phyloP scores from a whole-genome alignment of 2,888 invertebrate species.

The Drosophila crucigera region DNA sequence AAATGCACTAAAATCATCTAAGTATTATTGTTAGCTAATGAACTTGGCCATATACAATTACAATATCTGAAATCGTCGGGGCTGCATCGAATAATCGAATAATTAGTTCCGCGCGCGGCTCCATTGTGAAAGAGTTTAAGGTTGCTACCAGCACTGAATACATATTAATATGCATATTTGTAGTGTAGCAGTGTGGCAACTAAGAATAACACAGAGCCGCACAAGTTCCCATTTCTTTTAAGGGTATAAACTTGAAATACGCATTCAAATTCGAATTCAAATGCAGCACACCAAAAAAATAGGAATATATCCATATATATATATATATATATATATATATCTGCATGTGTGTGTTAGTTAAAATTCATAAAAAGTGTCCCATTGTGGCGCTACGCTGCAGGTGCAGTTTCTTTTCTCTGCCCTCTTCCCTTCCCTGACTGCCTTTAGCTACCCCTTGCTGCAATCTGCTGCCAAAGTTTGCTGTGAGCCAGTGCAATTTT shows the following conservation, averaged over 20 bases:
- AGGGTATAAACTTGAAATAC: conserved; percentile 31
- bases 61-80: background rate
- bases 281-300: conserved; percentile 24
- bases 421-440: background rate
- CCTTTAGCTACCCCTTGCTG: background rate
- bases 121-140: background rate
- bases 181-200: background rate
- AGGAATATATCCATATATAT: background rate
- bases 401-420: conserved; percentile 19
- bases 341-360: background rate
- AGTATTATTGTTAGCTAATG: background rate
- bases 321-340: background rate
- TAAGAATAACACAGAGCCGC: background rate
- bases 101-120: no score
- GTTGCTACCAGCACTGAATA: background rate
- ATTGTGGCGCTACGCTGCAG: conserved; percentile 33
- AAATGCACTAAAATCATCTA: background rate
- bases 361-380: conserved; percentile 43
- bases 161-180: background rate
- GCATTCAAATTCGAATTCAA: conserved; percentile 25
- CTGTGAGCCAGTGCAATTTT: conserved; percentile 58
- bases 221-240: conserved; percentile 26
- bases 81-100: background rate
- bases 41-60: background rate
- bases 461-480: conserved; percentile 30